Percentiles rank a stretch among this genome's conserved stretches.
phyloP scores from a whole-genome alignment of 2,113 vertebrate genomes.

The Microtus oregoni region DNA sequence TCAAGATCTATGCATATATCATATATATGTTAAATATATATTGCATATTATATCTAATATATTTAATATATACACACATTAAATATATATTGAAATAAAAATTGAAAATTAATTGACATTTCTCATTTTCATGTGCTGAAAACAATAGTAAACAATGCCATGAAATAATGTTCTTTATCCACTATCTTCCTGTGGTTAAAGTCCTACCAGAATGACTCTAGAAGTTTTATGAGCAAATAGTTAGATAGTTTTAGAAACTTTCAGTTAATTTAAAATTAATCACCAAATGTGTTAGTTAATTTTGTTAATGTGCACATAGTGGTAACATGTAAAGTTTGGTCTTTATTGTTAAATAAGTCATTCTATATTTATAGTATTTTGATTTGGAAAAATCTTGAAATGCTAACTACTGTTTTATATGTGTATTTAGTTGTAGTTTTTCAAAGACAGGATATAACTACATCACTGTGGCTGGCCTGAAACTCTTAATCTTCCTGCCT shows the following conservation, averaged over 20 bases:
- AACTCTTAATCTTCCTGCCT: not conserved
- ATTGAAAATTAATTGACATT: not conserved
- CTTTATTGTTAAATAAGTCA: not conserved
- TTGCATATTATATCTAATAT: no score
- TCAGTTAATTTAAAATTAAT: conserved; percentile 18
- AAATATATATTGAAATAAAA: not conserved
- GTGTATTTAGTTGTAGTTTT: not conserved
- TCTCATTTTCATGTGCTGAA: not conserved
- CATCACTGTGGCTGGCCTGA: not conserved
- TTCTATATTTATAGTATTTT: not conserved
- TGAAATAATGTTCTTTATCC: not conserved
- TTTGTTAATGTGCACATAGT: not conserved
- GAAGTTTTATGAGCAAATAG: not conserved
- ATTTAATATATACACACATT: no score
- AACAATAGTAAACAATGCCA: not conserved
- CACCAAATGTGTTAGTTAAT: not conserved
- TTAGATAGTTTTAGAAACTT: not conserved
- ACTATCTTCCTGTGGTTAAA: not conserved
- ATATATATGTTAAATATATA: no score
- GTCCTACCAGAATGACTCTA: not conserved
- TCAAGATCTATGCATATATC: no score
- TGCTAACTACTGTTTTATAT: conserved; percentile 15
- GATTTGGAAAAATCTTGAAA: not conserved
- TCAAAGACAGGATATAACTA: not conserved
- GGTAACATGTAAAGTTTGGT: not conserved